Base-by-base conservation (phyloP, 2,888 invertebrate species). In the Slavum lentiscoides region DNA sequence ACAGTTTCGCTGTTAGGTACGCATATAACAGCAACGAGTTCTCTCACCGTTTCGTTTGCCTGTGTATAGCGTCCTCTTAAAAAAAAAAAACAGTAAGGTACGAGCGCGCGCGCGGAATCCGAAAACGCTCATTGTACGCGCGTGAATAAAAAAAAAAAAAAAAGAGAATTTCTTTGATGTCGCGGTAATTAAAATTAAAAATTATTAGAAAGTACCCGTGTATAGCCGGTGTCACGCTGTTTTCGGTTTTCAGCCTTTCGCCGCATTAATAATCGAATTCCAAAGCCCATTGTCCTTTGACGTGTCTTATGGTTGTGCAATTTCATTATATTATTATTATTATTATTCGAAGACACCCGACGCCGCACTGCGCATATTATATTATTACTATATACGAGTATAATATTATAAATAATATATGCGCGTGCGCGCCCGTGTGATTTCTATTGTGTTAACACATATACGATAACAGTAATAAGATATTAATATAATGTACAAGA, bases 281-380 rank as follows among this genome's bases (percentile, higher is more conserved):
- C 80, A 72, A 72, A 72, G 70, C 80, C 80, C 55, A 80, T 80
- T 80, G 80, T 80, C 80, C 80, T 72, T 80, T 72, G 80, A 80
- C 80, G 80, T 80, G 80, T 80, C 80, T 80, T 80, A 80, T 80
- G 80, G 80, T 80, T 72, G 80, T 80, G 80, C 80, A 80, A 80
- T 80, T 80, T 80, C 80, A 80, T 80, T 30, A 30, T 30, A 30
- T 30, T 30, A 30, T 30, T 30, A 30, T 30, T 30, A 30, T 4
- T 30, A 30, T 30, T 80, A 80, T 80, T 80, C 77, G 70, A 77
- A 77, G 77, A 77, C 55, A 62, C 70, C 53, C 69, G 53, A 58
- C 30, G 61, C 13, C 21, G 39, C 43, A 62, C 17, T 53, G 13
- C 30, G 30, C 19, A 74, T 37, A 37, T 61, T 7, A 37, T 39